phyloP scores from a whole-genome alignment of 2,888 invertebrate genomes.

The Teleiodes luculella region DNA sequence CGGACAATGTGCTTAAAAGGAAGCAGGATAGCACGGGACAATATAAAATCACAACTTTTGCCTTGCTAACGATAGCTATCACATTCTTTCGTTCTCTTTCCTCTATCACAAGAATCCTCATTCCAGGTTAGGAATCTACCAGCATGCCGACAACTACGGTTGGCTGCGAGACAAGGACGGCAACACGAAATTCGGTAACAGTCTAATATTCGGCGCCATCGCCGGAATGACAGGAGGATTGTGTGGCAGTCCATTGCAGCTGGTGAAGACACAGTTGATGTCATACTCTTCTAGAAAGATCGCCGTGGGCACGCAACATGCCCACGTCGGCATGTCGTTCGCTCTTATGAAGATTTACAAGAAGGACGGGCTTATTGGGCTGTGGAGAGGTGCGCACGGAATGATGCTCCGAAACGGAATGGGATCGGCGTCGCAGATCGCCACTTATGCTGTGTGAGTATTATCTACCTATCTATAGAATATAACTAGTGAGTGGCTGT shows the following conservation, averaged over 20 bases:
- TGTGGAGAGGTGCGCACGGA: slow-evolving; percentile 87
- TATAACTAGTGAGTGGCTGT: too few relatives aligned
- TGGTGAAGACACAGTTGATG: slow-evolving; percentile 94
- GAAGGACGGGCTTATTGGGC: slow-evolving; percentile 73
- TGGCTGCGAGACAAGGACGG: slow-evolving; percentile 81
- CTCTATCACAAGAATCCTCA: not conserved
- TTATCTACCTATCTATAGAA: too few relatives aligned
- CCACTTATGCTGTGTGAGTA: slow-evolving; percentile 83
- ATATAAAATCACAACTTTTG: too few relatives aligned
- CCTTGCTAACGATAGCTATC: too few relatives aligned
- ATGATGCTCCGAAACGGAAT: slow-evolving; percentile 87
- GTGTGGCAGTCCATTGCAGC: slow-evolving; percentile 91
- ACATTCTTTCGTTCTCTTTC: too few relatives aligned
- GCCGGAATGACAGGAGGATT: slow-evolving; percentile 88
- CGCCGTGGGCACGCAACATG: slow-evolving; percentile 93
- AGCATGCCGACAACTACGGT: slow-evolving; percentile 83
- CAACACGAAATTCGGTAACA: slow-evolving; percentile 82
- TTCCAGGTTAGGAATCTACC: slow-evolving; percentile 85
- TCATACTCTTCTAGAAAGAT: slow-evolving; percentile 85
- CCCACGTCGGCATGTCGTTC: slow-evolving; percentile 82
- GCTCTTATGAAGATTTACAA: slow-evolving; percentile 81
- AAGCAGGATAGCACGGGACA: too few relatives aligned
- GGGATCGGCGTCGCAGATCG: slow-evolving; percentile 91
- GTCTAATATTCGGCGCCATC: slow-evolving; percentile 84
- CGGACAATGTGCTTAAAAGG: too few relatives aligned